Evolutionary conservation across 2,797 vertebrate genomes (phyloP), one percentile per base, ranked within the genome.

Genomic region (Acrocephalus scirpaceus): DNA sequence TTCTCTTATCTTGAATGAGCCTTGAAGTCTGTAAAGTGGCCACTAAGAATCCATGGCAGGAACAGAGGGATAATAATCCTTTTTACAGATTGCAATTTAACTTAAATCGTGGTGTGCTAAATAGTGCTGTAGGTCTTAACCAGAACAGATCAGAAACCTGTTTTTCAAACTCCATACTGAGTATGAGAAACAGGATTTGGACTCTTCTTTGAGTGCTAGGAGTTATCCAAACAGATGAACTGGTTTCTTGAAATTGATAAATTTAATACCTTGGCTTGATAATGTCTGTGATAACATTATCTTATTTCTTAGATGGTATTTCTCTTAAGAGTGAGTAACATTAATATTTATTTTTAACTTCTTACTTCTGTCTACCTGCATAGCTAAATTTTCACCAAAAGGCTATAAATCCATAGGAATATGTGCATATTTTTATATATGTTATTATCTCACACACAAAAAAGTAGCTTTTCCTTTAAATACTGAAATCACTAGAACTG

Each of bases 61-160:
- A 95, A 38, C 53, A 81, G 29, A 56, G 65, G 56, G 77, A 83
- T 78, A 92, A 75, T 90, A 95, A 91, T 87, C 54, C 64, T 88
- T 60, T 91, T 90, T 76, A 73, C 6, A 85, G 76, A 69, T 25
- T 74, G 40, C 23, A 56, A 65, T 96, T 95, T 91, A 85, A 80
- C 76, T 93, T 85, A 86, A 85, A 73, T 70, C 71, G 42, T 29
- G 23, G 64, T 56, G 53, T 85, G 58, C 45, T 91, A 83, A 96
- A 75, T 66, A 84, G 36, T 62, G 77, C 23, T 12, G 7, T 72
- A 81, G 32, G 34, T 53, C 65, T 76, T 71, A 71, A 86, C n/a
- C 77, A 88, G 17, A 78, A 16, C 23, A 42, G 30, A 83, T 78
- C 74, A 78, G 26, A 91, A 87, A 73, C 16, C 26, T 77, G 36